Base-by-base conservation (phyloP, 2,888 invertebrate genomes). In the Trypoxylon attenuatum region DNA sequence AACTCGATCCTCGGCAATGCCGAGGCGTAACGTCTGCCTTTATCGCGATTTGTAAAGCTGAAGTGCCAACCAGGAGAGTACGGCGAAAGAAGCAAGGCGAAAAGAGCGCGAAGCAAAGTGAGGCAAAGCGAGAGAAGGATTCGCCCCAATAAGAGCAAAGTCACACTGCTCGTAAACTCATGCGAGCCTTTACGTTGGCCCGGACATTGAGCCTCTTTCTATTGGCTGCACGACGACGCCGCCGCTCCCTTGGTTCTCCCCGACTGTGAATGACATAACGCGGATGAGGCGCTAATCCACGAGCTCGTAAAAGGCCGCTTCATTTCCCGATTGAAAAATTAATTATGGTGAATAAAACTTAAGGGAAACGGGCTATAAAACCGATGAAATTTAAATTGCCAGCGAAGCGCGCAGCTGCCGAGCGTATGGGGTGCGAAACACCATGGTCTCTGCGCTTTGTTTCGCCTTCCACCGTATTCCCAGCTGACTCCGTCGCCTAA, bases 131-230 rank as follows among this genome's bases (percentile, higher is more conserved):
- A 54, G 45, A 22, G 46, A 58, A 71, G 66, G 68, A 77, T 79
- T 67, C 65, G 73, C 74, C 3, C 33, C 77, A 79, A 79, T 79
- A 79, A 80, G 77, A 76, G 72, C 73, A 75, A 78, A 80, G 76
- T 74, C 76, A 63, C 63, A 71, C 52, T 69, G 80, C 70, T 80
- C 79, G 77, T 84, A 84, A 84, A 84, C 71, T 77, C 74, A 74
- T 74, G 77, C 77, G 72, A 72, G 67, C 69, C 76, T 73, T 71
- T 72, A 65, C 65, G 53, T 60, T 46, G 57, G 13, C 19, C 65
- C 21, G 56, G 56, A 57, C 60, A 61, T 53, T 53, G 45, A 41
- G 50, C 53, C 41, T 60, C 55, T 50, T 56, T 66, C 65, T 61
- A 74, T 71, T 65, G 71, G 64, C 50, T 56, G 57, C 29, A 39